Evolutionary conservation across 2,888 invertebrate species (phyloP).

Genomic region (Magallana nippona): DNA sequence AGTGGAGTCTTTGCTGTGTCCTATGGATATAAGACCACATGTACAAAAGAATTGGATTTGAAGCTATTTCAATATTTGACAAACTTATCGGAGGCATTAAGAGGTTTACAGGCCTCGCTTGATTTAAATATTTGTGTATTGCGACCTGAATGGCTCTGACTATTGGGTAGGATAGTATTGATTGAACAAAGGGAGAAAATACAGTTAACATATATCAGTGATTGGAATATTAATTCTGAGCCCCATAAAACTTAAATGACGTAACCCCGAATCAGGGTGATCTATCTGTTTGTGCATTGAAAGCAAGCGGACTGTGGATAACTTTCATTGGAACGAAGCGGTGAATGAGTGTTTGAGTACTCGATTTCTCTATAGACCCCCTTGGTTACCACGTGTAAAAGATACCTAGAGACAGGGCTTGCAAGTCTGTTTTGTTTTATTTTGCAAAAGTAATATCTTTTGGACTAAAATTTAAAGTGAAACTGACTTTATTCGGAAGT

Average conservation of each 20-base stretch:
- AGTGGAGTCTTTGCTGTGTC: background rate
- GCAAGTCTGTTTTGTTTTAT: slow-evolving; percentile 20
- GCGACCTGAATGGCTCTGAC: slow-evolving; percentile 25
- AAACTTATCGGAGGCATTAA: slow-evolving; percentile 35
- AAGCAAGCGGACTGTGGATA: background rate
- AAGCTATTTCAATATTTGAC: slow-evolving; percentile 29
- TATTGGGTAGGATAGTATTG: slow-evolving; percentile 23
- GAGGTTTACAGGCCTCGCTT: slow-evolving; percentile 20
- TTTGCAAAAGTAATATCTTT: background rate
- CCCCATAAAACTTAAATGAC: slow-evolving; percentile 5
- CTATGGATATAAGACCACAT: background rate
- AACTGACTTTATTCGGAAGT: background rate
- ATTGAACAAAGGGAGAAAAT: slow-evolving; percentile 31
- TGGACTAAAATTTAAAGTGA: background rate
- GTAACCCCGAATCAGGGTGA: background rate
- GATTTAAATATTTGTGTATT: slow-evolving; percentile 33
- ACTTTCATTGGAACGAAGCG: background rate
- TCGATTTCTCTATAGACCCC: slow-evolving; percentile 19
- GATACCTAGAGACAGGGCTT: slow-evolving; percentile 15
- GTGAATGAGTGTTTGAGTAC: slow-evolving; percentile 12
- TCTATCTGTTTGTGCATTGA: background rate
- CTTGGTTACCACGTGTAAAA: slow-evolving; percentile 32
- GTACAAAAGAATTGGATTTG: slow-evolving; percentile 1
- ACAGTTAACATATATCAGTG: background rate
- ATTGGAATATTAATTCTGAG: slow-evolving; percentile 19